Evolutionary conservation across 2,113 vertebrate genomes (phyloP), one percentile per base, ranked within the genome.

Genomic region (Oophaga pumilio): DNA sequence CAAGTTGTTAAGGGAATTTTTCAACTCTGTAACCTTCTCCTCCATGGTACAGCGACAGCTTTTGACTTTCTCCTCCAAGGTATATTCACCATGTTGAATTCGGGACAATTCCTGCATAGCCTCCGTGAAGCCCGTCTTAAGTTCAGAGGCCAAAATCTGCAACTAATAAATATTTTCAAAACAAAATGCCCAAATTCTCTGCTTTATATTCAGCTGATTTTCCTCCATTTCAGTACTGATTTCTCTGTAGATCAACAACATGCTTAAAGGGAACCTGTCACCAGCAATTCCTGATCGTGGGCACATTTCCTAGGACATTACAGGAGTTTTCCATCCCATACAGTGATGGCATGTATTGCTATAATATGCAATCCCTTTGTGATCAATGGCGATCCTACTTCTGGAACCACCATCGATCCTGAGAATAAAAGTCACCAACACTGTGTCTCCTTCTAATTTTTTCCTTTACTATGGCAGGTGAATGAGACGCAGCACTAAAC

Each of bases 21-120:
- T 98, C 92, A 99, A 95, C 89, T 97, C 95, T 4, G 97, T 95
- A 89, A 98, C 97, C 91, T 97, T 97, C 89, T 99, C 96, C 64
- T 97, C 96, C 91, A 97, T 96, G 49, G 98, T 96, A 60, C 95
- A 97, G 85, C 94, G 95, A 88, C 96, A 96, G 56, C 94, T 95
- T 90, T 95, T 96, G 57, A 98, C 94, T 89, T 95, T 96, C 91
- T 98, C 97, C 89, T 99, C 97, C 92, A 98, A 90, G 86, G 93
- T 92, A 0, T 94, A 95, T 91, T 97, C 97, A 89, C 93, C 96
- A 91, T 96, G 96, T 79, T 96, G 96, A 91, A 99, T 96, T 87
- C 94, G 91, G 0, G 94, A 92, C 90, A 98, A 93, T 82, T 98
- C 97, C 88, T 94, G 95, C 93, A 98, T 95, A 0, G 96, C 96